These are phyloP conservation scores for Lutjanus argentimaculatus DNA, from an alignment of 2,797 vertebrate species.

Conservation along the genomic window DNA sequence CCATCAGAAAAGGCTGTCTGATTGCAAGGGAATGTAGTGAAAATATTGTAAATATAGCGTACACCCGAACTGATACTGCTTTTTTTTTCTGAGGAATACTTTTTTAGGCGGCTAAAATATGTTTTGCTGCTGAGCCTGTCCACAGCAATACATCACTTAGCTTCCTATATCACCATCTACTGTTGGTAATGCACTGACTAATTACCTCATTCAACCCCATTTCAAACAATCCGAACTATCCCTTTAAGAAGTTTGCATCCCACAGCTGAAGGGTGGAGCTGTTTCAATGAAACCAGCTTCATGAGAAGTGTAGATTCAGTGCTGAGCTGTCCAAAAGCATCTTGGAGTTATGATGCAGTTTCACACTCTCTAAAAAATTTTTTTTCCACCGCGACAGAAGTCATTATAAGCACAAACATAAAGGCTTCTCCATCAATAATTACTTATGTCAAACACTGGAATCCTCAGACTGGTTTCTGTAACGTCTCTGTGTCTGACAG, in stretches of 20 bases:
- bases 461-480: conserved; percentile 47
- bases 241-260: background rate
- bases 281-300: conserved; percentile 1
- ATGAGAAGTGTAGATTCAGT: background rate
- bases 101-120: too few species aligned
- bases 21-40: too few species aligned
- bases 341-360: background rate
- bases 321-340: conserved; percentile 33
- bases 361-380: background rate
- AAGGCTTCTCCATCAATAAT: background rate
- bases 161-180: too few species aligned
- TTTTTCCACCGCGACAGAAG: background rate
- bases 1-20: too few species aligned
- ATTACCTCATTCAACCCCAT: too few species aligned
- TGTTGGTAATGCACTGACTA: too few species aligned
- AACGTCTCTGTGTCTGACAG: background rate
- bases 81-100: too few species aligned
- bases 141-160: too few species aligned
- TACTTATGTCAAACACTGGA: conserved; percentile 41
- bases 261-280: background rate
- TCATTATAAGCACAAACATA: background rate
- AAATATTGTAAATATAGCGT: too few species aligned
- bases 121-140: too few species aligned
- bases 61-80: too few species aligned
- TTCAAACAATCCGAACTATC: too few species aligned